Conservation (phyloP, 2,797 vertebrate species). For the Australoheros facetus region DNA sequence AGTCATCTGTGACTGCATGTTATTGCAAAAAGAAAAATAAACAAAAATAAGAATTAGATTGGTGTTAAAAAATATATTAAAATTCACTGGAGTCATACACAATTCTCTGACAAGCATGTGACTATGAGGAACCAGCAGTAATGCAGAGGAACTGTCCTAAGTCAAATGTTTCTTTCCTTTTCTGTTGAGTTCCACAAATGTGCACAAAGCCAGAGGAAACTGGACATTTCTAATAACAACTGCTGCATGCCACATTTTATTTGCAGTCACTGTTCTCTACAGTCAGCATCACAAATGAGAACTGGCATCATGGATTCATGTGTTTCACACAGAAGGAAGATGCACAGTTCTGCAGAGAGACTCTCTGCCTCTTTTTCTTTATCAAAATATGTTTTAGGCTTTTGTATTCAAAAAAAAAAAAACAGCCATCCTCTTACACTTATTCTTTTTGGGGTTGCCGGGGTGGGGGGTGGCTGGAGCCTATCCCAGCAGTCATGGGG, state of each 20-base stretch:
- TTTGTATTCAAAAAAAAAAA: background rate
- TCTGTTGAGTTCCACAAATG: background rate
- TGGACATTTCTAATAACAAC: background rate
- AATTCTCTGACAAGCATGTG: background rate
- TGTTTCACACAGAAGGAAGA: background rate
- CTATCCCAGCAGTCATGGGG: too few relatives aligned
- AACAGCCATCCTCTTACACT: too few relatives aligned
- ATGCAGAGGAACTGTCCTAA: background rate
- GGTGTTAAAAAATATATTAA: background rate
- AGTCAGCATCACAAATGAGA: conserved; percentile 12
- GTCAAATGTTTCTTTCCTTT: background rate
- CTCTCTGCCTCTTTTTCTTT: background rate
- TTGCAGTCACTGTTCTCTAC: background rate
- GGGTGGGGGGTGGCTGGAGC: too few relatives aligned
- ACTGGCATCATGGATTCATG: background rate
- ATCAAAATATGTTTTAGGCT: background rate
- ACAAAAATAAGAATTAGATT: background rate
- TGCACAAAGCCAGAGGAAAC: conserved; percentile 1
- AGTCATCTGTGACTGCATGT: conserved; percentile 11
- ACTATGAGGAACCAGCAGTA: background rate
- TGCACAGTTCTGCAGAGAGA: background rate
- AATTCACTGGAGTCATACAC: background rate
- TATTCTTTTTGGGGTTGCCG: too few relatives aligned
- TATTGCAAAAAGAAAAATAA: background rate
- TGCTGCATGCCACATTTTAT: background rate